phyloP scores from a whole-genome alignment of 92 coral and sea anemone genomes.

The Isaurus tuberculatus region DNA sequence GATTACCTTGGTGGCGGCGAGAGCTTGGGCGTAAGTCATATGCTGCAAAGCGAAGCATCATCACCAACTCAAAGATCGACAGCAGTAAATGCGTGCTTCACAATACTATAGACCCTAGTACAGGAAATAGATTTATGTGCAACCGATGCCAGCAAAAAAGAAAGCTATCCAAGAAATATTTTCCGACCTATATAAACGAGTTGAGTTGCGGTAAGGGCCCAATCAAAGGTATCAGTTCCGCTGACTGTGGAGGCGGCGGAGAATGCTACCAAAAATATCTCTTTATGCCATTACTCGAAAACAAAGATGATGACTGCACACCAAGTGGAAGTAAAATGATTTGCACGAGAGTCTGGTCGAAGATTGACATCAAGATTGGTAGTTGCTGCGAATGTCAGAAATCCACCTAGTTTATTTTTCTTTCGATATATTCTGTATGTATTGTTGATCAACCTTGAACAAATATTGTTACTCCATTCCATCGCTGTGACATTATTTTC shows the following conservation, averaged over 20 bases:
- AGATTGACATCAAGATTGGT: background rate
- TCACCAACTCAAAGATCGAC: too few relatives aligned
- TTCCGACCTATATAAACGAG: slow-evolving; percentile 6
- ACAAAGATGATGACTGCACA: background rate
- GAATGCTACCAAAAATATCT: background rate
- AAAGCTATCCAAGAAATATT: background rate
- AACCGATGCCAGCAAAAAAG: slow-evolving; percentile 30
- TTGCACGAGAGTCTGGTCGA: background rate
- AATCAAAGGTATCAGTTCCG: background rate
- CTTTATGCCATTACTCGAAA: background rate
- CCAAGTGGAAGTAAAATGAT: background rate
- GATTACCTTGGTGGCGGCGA: too few relatives aligned
- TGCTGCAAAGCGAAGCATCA: background rate
- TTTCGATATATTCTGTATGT: too few relatives aligned
- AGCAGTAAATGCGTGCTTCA: background rate
- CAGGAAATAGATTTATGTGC: background rate
- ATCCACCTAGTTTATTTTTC: too few relatives aligned
- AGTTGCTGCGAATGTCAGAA: slow-evolving; percentile 33
- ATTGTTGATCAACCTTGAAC: too few relatives aligned
- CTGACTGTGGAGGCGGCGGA: background rate
- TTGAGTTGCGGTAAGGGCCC: slow-evolving; percentile 7
- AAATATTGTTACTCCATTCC: too few relatives aligned
- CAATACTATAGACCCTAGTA: background rate
- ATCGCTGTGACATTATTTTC: too few relatives aligned
- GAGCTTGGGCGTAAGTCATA: background rate